Percentiles rank a stretch among this genome's conserved stretches.
These are phyloP conservation scores for Lontra canadensis DNA, from an alignment of 2,113 vertebrate genomes.

Conservation along the genomic window DNA sequence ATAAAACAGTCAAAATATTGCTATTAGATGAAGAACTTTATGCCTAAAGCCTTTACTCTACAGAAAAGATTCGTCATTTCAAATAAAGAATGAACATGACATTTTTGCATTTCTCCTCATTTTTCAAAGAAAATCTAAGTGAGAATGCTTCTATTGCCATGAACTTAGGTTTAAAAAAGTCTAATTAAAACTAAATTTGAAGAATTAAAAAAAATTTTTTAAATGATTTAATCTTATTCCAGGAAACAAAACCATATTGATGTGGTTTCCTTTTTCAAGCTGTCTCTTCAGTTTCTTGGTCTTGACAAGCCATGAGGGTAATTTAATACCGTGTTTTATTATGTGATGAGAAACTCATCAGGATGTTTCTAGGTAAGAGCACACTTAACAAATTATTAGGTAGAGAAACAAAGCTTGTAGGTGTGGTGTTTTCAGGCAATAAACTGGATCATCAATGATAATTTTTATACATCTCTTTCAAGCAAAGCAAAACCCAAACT, in stretches of 20 bases:
- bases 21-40: conserved; percentile 42
- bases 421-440: conserved; percentile 31
- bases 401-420: conserved; percentile 31
- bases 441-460: not conserved
- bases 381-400: conserved; percentile 49
- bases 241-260: conserved; percentile 56
- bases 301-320: conserved; percentile 20
- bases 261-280: not conserved
- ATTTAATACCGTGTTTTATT: conserved; percentile 36
- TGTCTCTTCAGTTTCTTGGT: conserved; percentile 15
- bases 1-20: conserved; percentile 69
- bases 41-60: conserved; percentile 1
- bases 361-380: conserved; percentile 20
- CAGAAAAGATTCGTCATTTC: conserved; percentile 5
- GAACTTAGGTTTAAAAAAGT: conserved; percentile 21
- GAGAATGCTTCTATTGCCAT: conserved; percentile 17
- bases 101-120: conserved; percentile 39
- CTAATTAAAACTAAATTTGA: conserved; percentile 54
- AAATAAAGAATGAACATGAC: conserved; percentile 34
- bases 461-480: conserved; percentile 55
- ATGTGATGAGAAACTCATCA: not conserved
- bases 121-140: conserved; percentile 30
- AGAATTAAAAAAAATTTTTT: not conserved
- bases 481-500: conserved; percentile 21
- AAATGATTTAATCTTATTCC: conserved; percentile 41